Evolutionary conservation across 2,888 invertebrate species (phyloP).

Genomic region (Apantesis nais): DNA sequence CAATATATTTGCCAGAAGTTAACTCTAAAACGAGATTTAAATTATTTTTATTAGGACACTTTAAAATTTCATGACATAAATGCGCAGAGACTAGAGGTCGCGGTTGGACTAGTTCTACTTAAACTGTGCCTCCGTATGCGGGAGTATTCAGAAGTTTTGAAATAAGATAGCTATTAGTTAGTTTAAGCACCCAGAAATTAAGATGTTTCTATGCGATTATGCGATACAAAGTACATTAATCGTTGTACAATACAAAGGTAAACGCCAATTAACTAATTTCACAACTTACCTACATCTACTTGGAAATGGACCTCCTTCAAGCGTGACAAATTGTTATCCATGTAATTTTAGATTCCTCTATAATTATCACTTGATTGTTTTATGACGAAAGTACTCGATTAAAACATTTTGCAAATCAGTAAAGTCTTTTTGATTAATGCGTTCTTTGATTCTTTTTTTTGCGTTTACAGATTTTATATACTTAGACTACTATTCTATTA

Average conservation of each 20-base stretch:
- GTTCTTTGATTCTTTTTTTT: too few relatives aligned
- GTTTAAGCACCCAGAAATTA: neutral
- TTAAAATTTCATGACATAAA: too few relatives aligned
- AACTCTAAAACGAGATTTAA: too few relatives aligned
- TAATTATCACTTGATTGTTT: constrained; percentile 7
- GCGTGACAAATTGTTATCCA: constrained; percentile 8
- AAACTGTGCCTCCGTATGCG: neutral
- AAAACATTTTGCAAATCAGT: neutral
- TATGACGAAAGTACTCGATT: constrained; percentile 5
- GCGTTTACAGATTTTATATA: too few relatives aligned
- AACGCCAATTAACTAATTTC: neutral
- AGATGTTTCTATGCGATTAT: neutral
- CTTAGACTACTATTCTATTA: too few relatives aligned
- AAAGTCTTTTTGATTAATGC: neutral
- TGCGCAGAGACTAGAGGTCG: too few relatives aligned
- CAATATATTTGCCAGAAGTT: too few relatives aligned
- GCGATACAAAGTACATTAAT: neutral
- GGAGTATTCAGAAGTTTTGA: neutral
- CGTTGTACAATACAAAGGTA: neutral
- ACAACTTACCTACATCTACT: neutral
- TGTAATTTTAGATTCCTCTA: constrained; percentile 3
- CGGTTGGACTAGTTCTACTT: neutral
- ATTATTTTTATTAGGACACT: too few relatives aligned
- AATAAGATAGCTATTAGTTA: neutral
- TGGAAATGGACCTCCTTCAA: neutral